These are phyloP conservation scores for Pyrrhosoma nymphula DNA, from an alignment of 2,888 invertebrate species.

Conservation along the genomic window DNA sequence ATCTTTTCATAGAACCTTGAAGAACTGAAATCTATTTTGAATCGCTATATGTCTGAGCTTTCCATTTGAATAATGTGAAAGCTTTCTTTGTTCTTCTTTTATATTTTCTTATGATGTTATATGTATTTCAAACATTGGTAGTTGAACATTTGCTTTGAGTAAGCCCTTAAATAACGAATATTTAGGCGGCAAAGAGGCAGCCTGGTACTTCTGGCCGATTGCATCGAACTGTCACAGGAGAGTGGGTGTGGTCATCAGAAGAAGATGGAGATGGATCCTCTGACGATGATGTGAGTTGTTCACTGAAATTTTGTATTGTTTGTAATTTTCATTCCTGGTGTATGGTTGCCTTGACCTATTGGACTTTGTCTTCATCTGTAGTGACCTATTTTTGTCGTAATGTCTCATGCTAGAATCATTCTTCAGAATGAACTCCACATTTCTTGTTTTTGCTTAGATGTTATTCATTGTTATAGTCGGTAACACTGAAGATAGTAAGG, in stretches of 20 bases:
- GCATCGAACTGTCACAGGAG: slow-evolving; percentile 96
- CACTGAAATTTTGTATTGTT: not conserved
- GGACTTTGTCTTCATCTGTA: not conserved
- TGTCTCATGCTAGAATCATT: not conserved
- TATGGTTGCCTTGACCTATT: not conserved
- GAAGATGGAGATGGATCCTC: slow-evolving; percentile 87
- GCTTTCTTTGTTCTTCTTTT: not conserved
- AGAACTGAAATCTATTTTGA: no score
- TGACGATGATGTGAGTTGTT: slow-evolving; percentile 72
- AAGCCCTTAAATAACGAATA: slow-evolving; percentile 11
- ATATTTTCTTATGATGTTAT: not conserved
- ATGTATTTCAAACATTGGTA: not conserved
- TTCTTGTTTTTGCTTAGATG: not conserved
- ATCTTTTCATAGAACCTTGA: no score
- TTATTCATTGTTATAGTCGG: not conserved
- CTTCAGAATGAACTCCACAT: not conserved
- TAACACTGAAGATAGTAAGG: not conserved
- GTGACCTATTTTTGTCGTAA: not conserved
- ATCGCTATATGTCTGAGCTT: no score
- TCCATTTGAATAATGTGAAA: not conserved
- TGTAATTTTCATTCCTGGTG: not conserved
- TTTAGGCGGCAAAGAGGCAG: slow-evolving; percentile 86
- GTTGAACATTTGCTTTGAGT: not conserved
- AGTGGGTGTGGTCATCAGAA: slow-evolving; percentile 99
- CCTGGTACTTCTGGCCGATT: slow-evolving; percentile 92